Evolutionary conservation across 1,140 invertebrate genomes (phyloP).

Genomic region (Atopsyche davidsoni): DNA sequence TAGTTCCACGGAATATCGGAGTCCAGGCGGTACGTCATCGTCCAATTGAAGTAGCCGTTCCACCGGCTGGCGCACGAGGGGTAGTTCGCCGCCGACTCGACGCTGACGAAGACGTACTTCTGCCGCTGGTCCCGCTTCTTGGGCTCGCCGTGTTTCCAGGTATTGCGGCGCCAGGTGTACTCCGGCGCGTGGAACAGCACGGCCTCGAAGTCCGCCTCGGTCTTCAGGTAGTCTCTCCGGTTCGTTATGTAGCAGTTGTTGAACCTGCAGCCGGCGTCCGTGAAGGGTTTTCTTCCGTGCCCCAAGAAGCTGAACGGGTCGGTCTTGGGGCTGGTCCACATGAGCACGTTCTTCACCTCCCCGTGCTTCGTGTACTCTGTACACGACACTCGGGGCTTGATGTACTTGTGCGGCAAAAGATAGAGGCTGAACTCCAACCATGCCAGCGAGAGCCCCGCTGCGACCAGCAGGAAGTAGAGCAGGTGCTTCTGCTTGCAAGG

Average conservation of each 20-base stretch:
- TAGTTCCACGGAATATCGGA: conserved; percentile 57
- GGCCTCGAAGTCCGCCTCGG: conserved; percentile 32
- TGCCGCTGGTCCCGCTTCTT: too few relatives aligned
- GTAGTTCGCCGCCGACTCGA: conserved; percentile 39
- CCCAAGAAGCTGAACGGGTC: conserved; percentile 13
- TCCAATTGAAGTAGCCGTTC: conserved; percentile 56
- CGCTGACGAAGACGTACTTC: conserved; percentile 38
- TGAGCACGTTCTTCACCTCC: conserved; percentile 12
- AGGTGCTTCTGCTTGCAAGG: too few relatives aligned
- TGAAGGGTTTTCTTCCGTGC: conserved; percentile 34
- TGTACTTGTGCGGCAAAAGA: too few relatives aligned
- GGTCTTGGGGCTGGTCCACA: conserved; percentile 22
- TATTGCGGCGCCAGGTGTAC: conserved; percentile 17
- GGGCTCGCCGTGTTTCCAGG: conserved; percentile 10
- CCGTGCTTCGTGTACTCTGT: too few relatives aligned
- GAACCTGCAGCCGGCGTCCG: conserved; percentile 27
- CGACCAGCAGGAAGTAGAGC: too few relatives aligned
- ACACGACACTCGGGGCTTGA: too few relatives aligned
- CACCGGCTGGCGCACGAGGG: conserved; percentile 36
- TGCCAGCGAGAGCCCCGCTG: too few relatives aligned
- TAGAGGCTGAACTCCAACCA: too few relatives aligned
- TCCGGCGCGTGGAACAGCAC: conserved; percentile 35
- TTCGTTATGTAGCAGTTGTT: conserved; percentile 24
- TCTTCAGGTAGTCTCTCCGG: conserved; percentile 6
- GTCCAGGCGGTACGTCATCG: conserved; percentile 56